These are phyloP conservation scores for Acanthochromis polyacanthus DNA, from an alignment of 2,113 vertebrate species.

Conservation along the genomic window DNA sequence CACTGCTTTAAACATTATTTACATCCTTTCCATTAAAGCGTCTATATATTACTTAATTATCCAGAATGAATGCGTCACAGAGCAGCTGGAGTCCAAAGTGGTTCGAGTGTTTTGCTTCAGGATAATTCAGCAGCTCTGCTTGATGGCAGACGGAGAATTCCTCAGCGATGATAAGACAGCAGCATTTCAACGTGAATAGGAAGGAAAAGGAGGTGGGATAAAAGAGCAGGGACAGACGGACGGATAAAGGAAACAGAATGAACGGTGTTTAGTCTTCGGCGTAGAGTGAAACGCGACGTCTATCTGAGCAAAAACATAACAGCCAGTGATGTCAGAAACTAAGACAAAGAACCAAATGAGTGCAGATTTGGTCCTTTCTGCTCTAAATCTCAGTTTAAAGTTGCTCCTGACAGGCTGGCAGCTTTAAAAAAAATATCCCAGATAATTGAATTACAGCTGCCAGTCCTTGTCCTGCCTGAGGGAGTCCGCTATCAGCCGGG, in stretches of 20 bases:
- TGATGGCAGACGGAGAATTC: constrained; percentile 20
- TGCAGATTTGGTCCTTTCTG: not conserved
- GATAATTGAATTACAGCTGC: not conserved
- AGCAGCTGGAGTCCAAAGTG: not conserved
- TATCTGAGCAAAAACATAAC: no score
- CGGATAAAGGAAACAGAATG: not conserved
- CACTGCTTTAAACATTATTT: no score
- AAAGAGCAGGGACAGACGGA: constrained; percentile 16
- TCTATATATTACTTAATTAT: no score
- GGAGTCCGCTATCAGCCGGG: not conserved
- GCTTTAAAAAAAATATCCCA: not conserved
- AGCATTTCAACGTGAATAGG: constrained; percentile 16
- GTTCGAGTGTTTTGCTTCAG: constrained; percentile 29
- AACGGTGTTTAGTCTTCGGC: no score
- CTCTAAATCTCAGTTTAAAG: not conserved
- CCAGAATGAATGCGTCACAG: no score
- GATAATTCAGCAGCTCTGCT: constrained; percentile 21
- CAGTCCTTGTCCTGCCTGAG: not conserved
- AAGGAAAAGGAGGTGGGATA: constrained; percentile 13
- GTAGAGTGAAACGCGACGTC: no score
- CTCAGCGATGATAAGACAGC: constrained; percentile 39
- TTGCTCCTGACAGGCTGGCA: not conserved
- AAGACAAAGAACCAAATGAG: not conserved
- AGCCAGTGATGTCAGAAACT: no score
- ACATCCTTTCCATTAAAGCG: no score